Evolutionary conservation across 2,888 invertebrate genomes (phyloP), one percentile per base, ranked within the genome.

Genomic region (Cephus rjabovi): DNA sequence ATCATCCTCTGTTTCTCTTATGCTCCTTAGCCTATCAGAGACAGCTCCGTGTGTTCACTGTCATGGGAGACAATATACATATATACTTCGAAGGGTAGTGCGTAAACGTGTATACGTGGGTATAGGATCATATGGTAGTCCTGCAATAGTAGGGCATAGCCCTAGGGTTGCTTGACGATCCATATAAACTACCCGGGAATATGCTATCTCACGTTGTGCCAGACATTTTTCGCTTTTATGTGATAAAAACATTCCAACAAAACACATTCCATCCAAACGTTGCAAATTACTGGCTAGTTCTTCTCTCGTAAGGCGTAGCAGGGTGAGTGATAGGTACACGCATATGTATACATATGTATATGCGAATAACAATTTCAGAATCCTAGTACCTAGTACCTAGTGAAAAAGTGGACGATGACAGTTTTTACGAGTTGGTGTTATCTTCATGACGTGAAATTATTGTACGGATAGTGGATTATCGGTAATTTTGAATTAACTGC

Each of bases 1-100:
- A 71, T 71, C 71, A 34, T 71, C 33, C 71, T 23, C 33, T 34
- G 71, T 71, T 71, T 71, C 31, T 11, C 71, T 71, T 71, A 71
- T 34, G 71, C 31, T 71, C 71, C 71, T 34, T 34, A 34, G 71
- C 12, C 33, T 31, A 71, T 71, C 71, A 34, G 12, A 34, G 34
- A 31, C 71, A n/a, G 71, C 33, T 34, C 31, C 4, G 4, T 31
- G 71, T 34, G 34, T 31, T 34, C 23, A 34, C 71, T 31, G 71
- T 71, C 71, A 34, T 23, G 31, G 6, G 31, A 31, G 71, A 33
- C 15, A n/a, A 23, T 71, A 31, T 71, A 34, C 11, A 71, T 71
- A 71, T 71, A 56, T 23, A 56, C 9, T 56, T 56, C 9, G 56
- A 56, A 56, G 23, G 56, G 56, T 23, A 31, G 30, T 33, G 31